Evolutionary conservation across 2,113 vertebrate genomes (phyloP), one percentile per base, ranked within the genome.

Genomic region (Cynopterus brachyotis): DNA sequence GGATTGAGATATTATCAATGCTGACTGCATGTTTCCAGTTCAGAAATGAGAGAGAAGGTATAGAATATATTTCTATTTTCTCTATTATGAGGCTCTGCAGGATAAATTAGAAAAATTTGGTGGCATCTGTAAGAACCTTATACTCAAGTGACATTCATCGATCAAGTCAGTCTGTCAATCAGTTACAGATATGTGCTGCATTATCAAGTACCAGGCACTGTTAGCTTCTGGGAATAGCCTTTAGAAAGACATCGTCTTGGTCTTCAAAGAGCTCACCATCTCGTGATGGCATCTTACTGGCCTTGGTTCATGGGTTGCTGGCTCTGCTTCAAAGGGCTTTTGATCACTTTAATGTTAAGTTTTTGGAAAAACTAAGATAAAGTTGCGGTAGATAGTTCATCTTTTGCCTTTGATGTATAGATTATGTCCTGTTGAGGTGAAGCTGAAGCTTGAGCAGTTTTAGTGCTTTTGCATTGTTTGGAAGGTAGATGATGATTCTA

Each of bases 381-480:
- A 94, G 70, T 89, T 28, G 35, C 35, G 53, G 7, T 62, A 72
- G 62, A 59, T 89, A n/a, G 30, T 20, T 28, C 32, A 10, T 30
- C 12, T 30, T 92, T 89, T 92, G 42, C 37, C 16, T 80, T 92
- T 85, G 26, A 26, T 76, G 89, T 35, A 45, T 89, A 30, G 59
- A 69, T 89, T 85, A 67, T 93, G 53, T 90, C 15, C 35, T 93
- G 3, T 75, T 15, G 76, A 78, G 66, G 45, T 11, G 13, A 66
- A 82, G 32, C 80, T 90, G 82, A 94, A 60, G 26, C 6, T 79
- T 95, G 19, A 92, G 45, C 28, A 64, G 17, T 90, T 82, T 80
- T 11, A 90, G 45, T 78, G 67, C 86, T 92, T 69, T 92, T 93
- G 32, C 81, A 32, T 89, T 96, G 60, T 78, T 91, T 96, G n/a